Conservation (phyloP, 2,113 vertebrate genomes). For the Pholis gunnellus region DNA sequence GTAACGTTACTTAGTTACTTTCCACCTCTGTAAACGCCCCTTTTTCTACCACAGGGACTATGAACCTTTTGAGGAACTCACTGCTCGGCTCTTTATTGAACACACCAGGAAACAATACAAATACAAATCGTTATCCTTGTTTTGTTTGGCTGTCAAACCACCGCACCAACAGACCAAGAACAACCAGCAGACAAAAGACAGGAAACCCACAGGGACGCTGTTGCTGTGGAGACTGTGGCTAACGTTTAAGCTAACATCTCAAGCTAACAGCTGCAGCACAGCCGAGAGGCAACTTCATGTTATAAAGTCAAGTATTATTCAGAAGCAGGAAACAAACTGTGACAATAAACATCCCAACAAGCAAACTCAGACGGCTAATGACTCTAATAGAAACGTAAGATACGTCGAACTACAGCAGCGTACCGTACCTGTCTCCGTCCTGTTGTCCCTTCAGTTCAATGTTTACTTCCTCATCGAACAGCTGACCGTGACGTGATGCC, state of each 20-base stretch:
- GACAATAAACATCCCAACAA: not conserved
- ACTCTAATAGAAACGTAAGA: rapidly evolving
- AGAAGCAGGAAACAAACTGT: not conserved
- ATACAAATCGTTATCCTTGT: not conserved
- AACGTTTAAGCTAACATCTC: not conserved
- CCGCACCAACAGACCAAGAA: not conserved
- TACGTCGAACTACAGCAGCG: not conserved
- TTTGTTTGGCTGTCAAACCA: not conserved
- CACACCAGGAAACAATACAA: not conserved
- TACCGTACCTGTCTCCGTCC: constrained; percentile 12
- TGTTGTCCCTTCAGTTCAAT: not conserved
- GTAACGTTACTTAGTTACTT: not conserved
- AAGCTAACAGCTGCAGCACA: constrained; percentile 6
- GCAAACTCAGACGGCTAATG: not conserved
- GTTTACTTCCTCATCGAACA: constrained; percentile 73
- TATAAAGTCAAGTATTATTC: not conserved
- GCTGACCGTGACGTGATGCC: constrained; percentile 44
- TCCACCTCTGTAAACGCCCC: not conserved
- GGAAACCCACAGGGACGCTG: not conserved
- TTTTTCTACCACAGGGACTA: too few species aligned
- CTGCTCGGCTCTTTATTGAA: not conserved
- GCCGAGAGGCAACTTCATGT: not conserved
- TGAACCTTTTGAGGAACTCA: not conserved
- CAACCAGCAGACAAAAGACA: not conserved
- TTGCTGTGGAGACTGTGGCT: not conserved